A percentile compares a stretch with the other conserved stretches of the same genome.
phyloP scores from a whole-genome alignment of 2,888 invertebrate genomes.

The Antitype chi region DNA sequence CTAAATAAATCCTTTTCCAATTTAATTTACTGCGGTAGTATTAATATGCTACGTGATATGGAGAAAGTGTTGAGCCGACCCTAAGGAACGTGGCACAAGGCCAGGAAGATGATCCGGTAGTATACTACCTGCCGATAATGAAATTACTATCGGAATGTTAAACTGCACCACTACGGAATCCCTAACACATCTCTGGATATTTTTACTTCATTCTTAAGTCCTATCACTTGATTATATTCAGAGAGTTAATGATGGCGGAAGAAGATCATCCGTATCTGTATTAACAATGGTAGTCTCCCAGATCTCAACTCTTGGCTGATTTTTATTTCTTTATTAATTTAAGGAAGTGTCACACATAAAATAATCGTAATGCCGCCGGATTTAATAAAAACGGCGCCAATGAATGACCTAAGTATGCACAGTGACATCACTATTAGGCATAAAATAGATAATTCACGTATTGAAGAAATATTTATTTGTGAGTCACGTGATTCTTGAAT shows the following conservation, averaged over 20 bases:
- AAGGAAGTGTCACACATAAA: not conserved
- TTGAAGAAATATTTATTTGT: conserved; percentile 41
- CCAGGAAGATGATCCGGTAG: not conserved
- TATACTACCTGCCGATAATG: not conserved
- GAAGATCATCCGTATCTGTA: too few species aligned
- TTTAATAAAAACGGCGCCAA: conserved; percentile 58
- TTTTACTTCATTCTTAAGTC: too few species aligned
- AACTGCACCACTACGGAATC: too few species aligned
- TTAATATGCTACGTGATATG: not conserved
- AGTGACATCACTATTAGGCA: conserved; percentile 58
- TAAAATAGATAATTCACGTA: conserved; percentile 61
- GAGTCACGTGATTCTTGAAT: conserved; percentile 52
- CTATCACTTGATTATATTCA: too few species aligned
- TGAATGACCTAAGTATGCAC: conserved; percentile 32
- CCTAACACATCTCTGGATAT: too few species aligned
- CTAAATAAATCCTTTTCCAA: not conserved
- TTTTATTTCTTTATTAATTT: too few species aligned
- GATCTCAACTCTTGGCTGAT: too few species aligned
- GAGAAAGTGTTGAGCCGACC: not conserved
- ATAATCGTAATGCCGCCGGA: conserved; percentile 40
- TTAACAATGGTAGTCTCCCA: too few species aligned
- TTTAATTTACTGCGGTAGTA: not conserved
- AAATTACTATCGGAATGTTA: not conserved
- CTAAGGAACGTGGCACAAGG: not conserved
- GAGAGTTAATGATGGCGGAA: too few species aligned